A percentile compares a stretch with the other conserved stretches of the same genome.
phyloP scores from a whole-genome alignment of 2,797 vertebrate species.

The Bradypodion pumilum region DNA sequence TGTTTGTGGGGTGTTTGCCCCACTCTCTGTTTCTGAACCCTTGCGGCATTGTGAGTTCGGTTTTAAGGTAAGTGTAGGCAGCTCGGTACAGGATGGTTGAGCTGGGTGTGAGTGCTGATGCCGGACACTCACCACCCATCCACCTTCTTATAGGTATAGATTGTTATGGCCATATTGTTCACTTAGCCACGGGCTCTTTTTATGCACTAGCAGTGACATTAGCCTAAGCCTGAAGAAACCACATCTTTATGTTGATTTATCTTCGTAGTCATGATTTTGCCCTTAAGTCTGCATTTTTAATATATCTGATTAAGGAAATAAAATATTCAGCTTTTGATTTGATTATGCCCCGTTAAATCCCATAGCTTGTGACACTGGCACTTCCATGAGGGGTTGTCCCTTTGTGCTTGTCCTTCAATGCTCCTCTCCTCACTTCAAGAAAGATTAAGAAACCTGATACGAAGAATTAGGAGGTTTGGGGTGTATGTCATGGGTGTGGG shows the following conservation, averaged over 20 bases:
- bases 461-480: neutral
- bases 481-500: neutral
- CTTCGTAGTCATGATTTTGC: neutral
- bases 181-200: neutral
- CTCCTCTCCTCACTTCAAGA: neutral
- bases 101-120: too few relatives aligned
- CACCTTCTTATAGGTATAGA: too few relatives aligned
- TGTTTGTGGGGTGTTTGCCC: too few relatives aligned
- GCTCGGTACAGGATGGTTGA: too few relatives aligned
- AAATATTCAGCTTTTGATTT: neutral
- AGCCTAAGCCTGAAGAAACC: neutral
- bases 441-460: neutral
- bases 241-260: neutral
- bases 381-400: neutral
- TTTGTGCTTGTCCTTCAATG: neutral
- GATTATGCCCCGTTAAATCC: neutral
- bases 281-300: neutral
- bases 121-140: too few relatives aligned
- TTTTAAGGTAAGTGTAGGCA: too few relatives aligned
- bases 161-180: neutral
- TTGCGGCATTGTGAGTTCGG: too few relatives aligned
- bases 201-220: neutral
- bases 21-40: too few relatives aligned
- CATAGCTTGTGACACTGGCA: neutral
- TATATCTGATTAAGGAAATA: neutral